phyloP scores from a whole-genome alignment of 2,888 invertebrate genomes.

The Liposcelis brunnea region DNA sequence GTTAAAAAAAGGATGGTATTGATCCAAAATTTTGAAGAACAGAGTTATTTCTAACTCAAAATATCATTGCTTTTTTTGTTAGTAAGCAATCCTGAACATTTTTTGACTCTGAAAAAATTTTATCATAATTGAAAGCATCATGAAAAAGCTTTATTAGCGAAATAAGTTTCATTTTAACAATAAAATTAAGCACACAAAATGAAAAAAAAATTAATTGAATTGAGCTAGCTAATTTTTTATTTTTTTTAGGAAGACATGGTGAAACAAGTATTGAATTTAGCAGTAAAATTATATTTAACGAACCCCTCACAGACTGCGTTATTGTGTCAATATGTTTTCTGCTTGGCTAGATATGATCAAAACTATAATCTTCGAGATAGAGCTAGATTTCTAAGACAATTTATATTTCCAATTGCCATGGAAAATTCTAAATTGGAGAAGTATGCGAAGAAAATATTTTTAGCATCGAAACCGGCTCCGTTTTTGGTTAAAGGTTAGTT shows the following conservation, averaged over 20 bases:
- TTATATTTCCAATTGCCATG: conserved; percentile 45
- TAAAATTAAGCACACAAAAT: too few relatives aligned
- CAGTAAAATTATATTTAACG: conserved; percentile 81
- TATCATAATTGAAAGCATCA: too few relatives aligned
- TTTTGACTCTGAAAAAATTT: too few relatives aligned
- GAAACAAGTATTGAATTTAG: conserved; percentile 88
- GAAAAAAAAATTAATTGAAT: too few relatives aligned
- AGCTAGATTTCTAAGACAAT: conserved; percentile 70
- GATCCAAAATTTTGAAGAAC: too few relatives aligned
- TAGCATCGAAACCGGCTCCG: conserved; percentile 88
- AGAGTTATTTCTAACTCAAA: too few relatives aligned
- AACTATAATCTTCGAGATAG: conserved; percentile 96
- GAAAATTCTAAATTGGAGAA: conserved; percentile 38
- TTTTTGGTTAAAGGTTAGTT: conserved; percentile 65
- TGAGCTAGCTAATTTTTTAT: too few relatives aligned
- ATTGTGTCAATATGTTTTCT: conserved; percentile 84
- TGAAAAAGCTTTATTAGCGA: too few relatives aligned
- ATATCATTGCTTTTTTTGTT: too few relatives aligned
- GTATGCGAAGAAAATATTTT: conserved; percentile 67
- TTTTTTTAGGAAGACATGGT: conserved; percentile 71
- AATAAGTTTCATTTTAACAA: too few relatives aligned
- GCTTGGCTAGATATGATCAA: conserved; percentile 87
- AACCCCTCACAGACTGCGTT: conserved; percentile 72
- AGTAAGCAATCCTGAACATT: too few relatives aligned
- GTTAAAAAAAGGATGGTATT: too few relatives aligned